Base-by-base conservation (phyloP, 2,113 vertebrate species). In the Pycnonotus jocosus region DNA sequence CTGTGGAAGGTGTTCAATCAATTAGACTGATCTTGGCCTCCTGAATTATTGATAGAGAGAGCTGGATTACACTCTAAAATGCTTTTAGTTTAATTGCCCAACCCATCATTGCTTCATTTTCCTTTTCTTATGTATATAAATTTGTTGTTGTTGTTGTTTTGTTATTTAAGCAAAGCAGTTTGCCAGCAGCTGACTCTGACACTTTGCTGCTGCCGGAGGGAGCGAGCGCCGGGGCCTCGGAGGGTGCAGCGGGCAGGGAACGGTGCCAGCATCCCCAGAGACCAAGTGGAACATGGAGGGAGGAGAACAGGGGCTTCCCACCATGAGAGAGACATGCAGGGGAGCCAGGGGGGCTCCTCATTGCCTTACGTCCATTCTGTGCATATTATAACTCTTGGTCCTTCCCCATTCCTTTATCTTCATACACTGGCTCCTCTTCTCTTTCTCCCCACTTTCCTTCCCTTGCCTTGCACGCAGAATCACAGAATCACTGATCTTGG, bases 61-160 rank as follows among this genome's bases (percentile, higher is more conserved):
- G 72, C 81, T 90, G 94, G 86, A 93, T 95, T 91, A 92, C 76
- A 95, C 98, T 98, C 98, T 98, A 94, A 98, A 96, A 98, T 97
- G 98, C 98, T 99, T 98, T 99, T 98, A 99, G 97, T 97, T 98
- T 98, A 98, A 99, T 98, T 98, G 98, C 96, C 98, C 96, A 96
- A 97, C 97, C 98, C 97, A 97, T 98, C 97, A 81, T 89, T 93
- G 94, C 74, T 95, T 95, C 92, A 91, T 97, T 96, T 96, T 92
- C 92, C 57, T 84, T 90, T 81, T 76, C 74, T 93, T 91, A 95
- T 81, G 70, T 84, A 80, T 82, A 88, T 66, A 82, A 56, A 51
- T 56, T 80, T 20, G 35, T 58, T 92, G 68, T 91, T 93, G 57
- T 81, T 95, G 83, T 87, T 90, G 65, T 76, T 97, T 66, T 69